Evolutionary conservation across 2,888 invertebrate species (phyloP), one percentile per base, ranked within the genome.

Genomic region (Agrotis ipsilon): DNA sequence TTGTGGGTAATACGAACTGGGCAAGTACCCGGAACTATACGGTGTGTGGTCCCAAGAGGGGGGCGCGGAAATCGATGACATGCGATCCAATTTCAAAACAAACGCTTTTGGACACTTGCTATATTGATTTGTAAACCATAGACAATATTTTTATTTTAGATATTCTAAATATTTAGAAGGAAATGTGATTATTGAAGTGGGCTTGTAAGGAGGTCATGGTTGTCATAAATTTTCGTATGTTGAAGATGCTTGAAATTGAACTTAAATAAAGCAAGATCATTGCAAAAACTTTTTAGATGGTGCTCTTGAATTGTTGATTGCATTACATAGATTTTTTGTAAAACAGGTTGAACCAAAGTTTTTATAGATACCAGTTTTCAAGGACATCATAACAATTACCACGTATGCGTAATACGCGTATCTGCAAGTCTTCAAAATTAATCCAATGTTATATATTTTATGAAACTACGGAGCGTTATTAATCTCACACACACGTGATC

Each of bases 71-170:
- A 88, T 90, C 89, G 86, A 89, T 89, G 90, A 87, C 87, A 85
- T 80, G 74, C 79, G 86, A 84, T 90, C 86, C 83, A 85, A 83
- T 90, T 90, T 86, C 89, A 90, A 87, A 88, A 89, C 86, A 90
- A 89, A 88, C 81, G 81, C 79, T 83, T 86, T 89, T 78, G 83
- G 80, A 72, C 58, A 85, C 83, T 66, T 57, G 24, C 52, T 75
- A 43, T 87, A 88, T 88, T 87, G 89, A 89, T 89, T 87, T 81
- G 73, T 81, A 79, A 75, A 64, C 73, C 67, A 68, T 46, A 16
- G 52, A 68, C 57, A 65, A 55, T 64, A 9, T 74, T 27, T 54
- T 9, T 18, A n/a, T 68, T 71, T 55, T 46, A 51, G 4, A 61
- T 11, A 66, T 21, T 45, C 66, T 2, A 21, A 75, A 75, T 49